These are phyloP conservation scores for Peromyscus nudipes DNA, from an alignment of 2,797 vertebrate species.

Conservation along the genomic window DNA sequence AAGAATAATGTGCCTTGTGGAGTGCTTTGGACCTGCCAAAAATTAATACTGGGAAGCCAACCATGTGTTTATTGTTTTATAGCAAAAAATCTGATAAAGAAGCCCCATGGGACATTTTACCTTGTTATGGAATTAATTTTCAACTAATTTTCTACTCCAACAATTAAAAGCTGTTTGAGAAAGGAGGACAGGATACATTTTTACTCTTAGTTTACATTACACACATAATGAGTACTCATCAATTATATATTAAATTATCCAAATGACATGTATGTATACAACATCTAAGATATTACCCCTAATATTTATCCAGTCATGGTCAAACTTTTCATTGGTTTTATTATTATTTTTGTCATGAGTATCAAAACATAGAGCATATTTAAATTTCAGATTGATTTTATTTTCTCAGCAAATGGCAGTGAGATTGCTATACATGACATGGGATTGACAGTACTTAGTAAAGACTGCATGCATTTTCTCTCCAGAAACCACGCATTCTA, in stretches of 20 bases:
- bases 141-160: conserved; percentile 61
- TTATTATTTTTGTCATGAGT: neutral
- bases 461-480: neutral
- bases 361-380: neutral
- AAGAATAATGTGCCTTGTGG: conserved; percentile 63
- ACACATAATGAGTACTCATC: neutral
- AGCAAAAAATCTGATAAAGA: conserved; percentile 65
- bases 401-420: neutral
- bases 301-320: neutral
- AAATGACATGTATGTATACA: neutral
- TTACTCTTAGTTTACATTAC: conserved; percentile 48
- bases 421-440: neutral
- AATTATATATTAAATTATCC: conserved; percentile 20
- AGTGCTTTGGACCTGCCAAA: conserved; percentile 65
- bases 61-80: conserved; percentile 70
- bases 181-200: conserved; percentile 35
- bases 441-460: neutral
- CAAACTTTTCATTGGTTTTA: neutral
- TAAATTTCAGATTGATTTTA: conserved; percentile 20
- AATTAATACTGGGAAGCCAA: conserved; percentile 72
- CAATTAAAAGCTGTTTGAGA: conserved; percentile 55
- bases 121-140: conserved; percentile 77
- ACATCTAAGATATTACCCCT: neutral
- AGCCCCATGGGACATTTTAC: conserved; percentile 21
- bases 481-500: neutral